Percentiles rank a stretch among this genome's conserved stretches.
Evolutionary conservation across 2,888 invertebrate species (phyloP).

Genomic region (Nomada ferruginata): DNA sequence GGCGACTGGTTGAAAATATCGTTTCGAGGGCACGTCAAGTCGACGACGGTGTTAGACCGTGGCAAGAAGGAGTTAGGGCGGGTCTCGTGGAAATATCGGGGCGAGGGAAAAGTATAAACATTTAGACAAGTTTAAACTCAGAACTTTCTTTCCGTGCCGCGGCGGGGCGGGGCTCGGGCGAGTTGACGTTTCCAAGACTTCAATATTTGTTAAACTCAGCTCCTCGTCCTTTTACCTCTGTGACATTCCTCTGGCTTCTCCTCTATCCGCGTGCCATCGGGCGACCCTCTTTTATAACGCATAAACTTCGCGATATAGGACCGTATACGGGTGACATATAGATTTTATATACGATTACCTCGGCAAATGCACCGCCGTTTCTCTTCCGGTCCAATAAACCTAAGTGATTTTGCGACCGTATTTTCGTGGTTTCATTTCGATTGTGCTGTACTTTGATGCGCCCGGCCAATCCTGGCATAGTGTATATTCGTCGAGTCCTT

Average conservation of each 20-base stretch:
- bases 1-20: conserved; percentile 56
- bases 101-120: conserved; percentile 75
- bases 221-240: conserved; percentile 54
- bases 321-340: conserved; percentile 74
- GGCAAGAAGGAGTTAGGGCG: conserved; percentile 36
- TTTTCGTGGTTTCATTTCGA: conserved; percentile 77
- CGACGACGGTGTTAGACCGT: conserved; percentile 51
- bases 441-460: conserved; percentile 55
- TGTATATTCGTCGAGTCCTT: conserved; percentile 21
- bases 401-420: conserved; percentile 80
- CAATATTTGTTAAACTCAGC: conserved; percentile 79
- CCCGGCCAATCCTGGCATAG: not conserved
- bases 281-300: conserved; percentile 76
- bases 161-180: conserved; percentile 54
- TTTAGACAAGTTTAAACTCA: conserved; percentile 79
- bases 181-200: conserved; percentile 75
- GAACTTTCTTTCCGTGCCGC: conserved; percentile 72
- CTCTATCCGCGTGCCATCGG: conserved; percentile 56
- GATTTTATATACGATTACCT: conserved; percentile 78
- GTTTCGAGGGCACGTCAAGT: conserved; percentile 66
- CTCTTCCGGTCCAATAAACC: conserved; percentile 70
- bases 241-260: conserved; percentile 57
- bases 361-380: conserved; percentile 69
- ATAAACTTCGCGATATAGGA: conserved; percentile 74
- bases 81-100: conserved; percentile 71